Evolutionary conservation across 2,113 vertebrate genomes (phyloP).

Genomic region (Elachura formosa): DNA sequence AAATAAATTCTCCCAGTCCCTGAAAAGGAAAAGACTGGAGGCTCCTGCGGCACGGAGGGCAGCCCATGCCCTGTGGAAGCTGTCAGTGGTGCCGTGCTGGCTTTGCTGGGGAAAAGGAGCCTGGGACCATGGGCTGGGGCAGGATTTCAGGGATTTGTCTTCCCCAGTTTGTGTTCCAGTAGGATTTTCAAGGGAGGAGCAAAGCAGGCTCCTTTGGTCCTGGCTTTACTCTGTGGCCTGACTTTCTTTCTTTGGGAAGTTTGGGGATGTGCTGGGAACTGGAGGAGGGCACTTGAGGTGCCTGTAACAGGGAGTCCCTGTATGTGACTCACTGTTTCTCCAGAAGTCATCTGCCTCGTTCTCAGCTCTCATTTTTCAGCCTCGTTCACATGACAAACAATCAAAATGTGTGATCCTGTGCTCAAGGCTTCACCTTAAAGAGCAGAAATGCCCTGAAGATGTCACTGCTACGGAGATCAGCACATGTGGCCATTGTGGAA

Average conservation of each 20-base stretch:
- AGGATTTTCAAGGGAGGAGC: background rate
- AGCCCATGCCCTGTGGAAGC: background rate
- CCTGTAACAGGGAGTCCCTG: background rate
- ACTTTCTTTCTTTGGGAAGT: background rate
- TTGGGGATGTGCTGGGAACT: background rate
- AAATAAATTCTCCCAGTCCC: conserved; percentile 57
- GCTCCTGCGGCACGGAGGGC: background rate
- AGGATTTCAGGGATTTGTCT: background rate
- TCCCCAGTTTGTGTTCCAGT: background rate
- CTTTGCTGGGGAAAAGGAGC: background rate
- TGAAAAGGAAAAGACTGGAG: conserved; percentile 14
- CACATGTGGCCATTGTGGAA: background rate
- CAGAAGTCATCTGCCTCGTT: background rate
- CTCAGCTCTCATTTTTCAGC: background rate
- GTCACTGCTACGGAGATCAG: background rate
- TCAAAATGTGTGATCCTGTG: background rate
- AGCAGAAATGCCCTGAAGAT: background rate
- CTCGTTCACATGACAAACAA: background rate
- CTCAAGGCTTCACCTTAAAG: background rate
- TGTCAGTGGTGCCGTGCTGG: background rate
- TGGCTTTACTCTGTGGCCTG: background rate
- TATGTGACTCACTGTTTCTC: background rate
- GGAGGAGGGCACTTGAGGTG: background rate
- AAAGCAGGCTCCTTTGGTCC: rapidly evolving
- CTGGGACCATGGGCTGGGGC: background rate